Conservation (phyloP, 2,797 vertebrate genomes). For the Melopsittacus undulatus region DNA sequence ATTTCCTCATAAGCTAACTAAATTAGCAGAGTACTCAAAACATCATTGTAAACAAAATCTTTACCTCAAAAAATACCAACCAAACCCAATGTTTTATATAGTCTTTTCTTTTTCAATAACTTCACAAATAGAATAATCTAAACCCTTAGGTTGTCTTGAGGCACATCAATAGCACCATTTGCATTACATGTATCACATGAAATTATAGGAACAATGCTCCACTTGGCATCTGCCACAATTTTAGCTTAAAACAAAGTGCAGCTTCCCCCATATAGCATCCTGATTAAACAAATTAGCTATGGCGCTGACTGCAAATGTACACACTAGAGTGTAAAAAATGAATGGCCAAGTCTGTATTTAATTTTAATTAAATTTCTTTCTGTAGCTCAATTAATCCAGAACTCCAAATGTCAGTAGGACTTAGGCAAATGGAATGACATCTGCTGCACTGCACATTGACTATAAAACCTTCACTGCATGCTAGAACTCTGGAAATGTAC, state of each 20-base stretch:
- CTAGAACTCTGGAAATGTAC: slow-evolving; percentile 83
- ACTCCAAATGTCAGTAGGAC: slow-evolving; percentile 97
- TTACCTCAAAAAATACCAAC: not conserved
- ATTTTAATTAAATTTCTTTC: slow-evolving; percentile 95
- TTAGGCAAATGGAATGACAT: slow-evolving; percentile 97
- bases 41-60: slow-evolving; percentile 13
- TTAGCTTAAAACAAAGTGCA: slow-evolving; percentile 79
- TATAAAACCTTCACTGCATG: slow-evolving; percentile 87
- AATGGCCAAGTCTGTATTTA: slow-evolving; percentile 87
- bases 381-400: slow-evolving; percentile 87
- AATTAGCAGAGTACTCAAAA: slow-evolving; percentile 31
- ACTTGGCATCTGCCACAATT: slow-evolving; percentile 82
- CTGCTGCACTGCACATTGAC: slow-evolving; percentile 89
- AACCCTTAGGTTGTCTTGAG: slow-evolving; percentile 55
- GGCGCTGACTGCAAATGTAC: slow-evolving; percentile 80
- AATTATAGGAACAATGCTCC: slow-evolving; percentile 49
- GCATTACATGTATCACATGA: slow-evolving; percentile 33
- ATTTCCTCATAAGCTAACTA: slow-evolving; percentile 24
- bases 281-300: slow-evolving; percentile 92
- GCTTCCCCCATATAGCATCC: slow-evolving; percentile 84
- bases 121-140: not conserved
- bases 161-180: slow-evolving; percentile 73
- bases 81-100: not conserved
- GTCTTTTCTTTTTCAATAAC: not conserved
- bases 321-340: slow-evolving; percentile 78